Base-by-base conservation (phyloP, 2,113 vertebrate species). In the Prietella phreatophila region DNA sequence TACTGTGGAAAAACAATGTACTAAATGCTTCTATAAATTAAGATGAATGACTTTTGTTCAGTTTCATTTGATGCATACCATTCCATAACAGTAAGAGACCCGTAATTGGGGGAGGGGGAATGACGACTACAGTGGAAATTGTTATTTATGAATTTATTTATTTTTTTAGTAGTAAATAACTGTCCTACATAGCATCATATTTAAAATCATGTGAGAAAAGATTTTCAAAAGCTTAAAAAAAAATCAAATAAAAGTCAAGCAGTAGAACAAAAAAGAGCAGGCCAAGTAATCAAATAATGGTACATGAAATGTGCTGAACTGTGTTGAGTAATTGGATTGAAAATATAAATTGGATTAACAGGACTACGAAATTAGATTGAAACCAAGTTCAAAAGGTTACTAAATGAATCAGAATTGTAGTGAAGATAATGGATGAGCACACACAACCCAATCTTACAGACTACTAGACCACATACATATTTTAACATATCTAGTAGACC, bases 131-230 rank as follows among this genome's bases (percentile, higher is more conserved):
- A 30, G 47, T 7, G 19, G 33, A 39, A 71, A 67, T 30, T 50
- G 47, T 50, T 50, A 36, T 50, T 50, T 47, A 5, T 75, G 17
- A 39, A 65, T 55, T 2, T 53, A 13, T 53, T 33, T 30, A 67
- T 67, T 58, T 47, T 30, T 42, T 85, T 50, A 50, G 80, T 78
- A 39, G 80, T 85, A 82, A 63, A 75, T 33, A 67, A 88, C 55
- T 53, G 25, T 53, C 30, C 13, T 33, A 82, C 19, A 82, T 15
- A 82, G 55, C 10, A 82, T 33, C 10, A 81, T 1, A 39, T 82
- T 39, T 39, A 42, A 61, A 82, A 27, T 42, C 20, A 22, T 6
- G 2, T 11, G 33, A 11, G 50, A 79, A 61, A 39, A 82, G 56
- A 33, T 61, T 42, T 42, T 14, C 4, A 8, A 4, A 61, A 82